Conservation (phyloP, 2,113 vertebrate species). For the Gobius niger region DNA sequence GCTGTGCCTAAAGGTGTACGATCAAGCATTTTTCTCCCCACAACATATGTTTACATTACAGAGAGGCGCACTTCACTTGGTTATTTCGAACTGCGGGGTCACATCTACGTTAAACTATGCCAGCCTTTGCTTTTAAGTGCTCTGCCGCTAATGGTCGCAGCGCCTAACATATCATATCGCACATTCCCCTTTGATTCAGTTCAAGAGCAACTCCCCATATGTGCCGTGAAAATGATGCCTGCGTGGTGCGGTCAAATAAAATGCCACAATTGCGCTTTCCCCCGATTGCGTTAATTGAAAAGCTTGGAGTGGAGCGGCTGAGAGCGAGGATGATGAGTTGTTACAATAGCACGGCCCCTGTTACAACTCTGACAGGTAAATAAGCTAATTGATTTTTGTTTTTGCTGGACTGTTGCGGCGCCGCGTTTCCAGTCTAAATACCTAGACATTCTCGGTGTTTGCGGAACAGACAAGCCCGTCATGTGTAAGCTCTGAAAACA, state of each 20-base stretch:
- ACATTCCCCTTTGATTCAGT: constrained; percentile 32
- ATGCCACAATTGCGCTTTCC: constrained; percentile 42
- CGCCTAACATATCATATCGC: constrained; percentile 24
- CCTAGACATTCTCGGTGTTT: constrained; percentile 60
- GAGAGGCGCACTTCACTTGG: background rate
- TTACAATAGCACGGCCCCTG: constrained; percentile 51
- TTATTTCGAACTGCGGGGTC: constrained; percentile 31
- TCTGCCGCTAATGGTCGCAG: constrained; percentile 9
- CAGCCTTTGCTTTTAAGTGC: constrained; percentile 23
- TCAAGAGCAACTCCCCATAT: constrained; percentile 41
- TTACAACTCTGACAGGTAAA: constrained; percentile 79
- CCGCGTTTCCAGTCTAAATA: constrained; percentile 65
- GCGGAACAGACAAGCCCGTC: constrained; percentile 77
- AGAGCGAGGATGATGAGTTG: constrained; percentile 71
- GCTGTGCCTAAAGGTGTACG: background rate
- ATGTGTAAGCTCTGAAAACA: constrained; percentile 72
- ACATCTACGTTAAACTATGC: constrained; percentile 6
- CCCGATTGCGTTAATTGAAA: constrained; percentile 70
- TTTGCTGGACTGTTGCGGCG: constrained; percentile 61
- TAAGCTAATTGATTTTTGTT: constrained; percentile 77
- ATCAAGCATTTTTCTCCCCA: constrained; percentile 19
- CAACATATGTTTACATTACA: constrained; percentile 17
- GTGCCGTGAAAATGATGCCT: constrained; percentile 11
- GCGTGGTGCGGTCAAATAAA: constrained; percentile 36
- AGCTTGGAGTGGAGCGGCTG: constrained; percentile 60